A percentile compares a stretch with the other conserved stretches of the same genome.
phyloP scores from a whole-genome alignment of 2,797 vertebrate species.

The Octomys mimax region DNA sequence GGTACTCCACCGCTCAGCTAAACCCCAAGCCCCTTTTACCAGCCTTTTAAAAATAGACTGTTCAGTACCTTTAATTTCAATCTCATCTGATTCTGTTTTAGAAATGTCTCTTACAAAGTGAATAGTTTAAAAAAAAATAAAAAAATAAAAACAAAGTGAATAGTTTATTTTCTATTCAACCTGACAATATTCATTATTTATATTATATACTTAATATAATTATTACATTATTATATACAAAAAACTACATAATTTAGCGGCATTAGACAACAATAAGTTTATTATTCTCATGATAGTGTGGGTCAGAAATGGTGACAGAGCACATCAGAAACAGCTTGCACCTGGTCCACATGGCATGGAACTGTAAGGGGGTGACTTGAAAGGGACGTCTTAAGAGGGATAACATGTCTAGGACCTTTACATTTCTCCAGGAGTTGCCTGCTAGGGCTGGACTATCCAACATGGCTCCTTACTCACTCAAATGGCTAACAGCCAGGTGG shows the following conservation, averaged over 20 bases:
- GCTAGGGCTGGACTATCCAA: not conserved
- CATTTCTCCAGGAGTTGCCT: conserved; percentile 23
- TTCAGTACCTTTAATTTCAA: conserved; percentile 54
- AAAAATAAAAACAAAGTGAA: conserved; percentile 34
- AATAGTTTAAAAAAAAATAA: too few species aligned
- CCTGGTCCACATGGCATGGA: conserved; percentile 7
- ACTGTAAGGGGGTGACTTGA: not conserved
- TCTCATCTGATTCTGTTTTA: conserved; percentile 27
- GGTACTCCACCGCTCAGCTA: too few species aligned
- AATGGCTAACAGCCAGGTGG: not conserved
- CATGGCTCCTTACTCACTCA: conserved; percentile 30
- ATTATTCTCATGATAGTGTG: conserved; percentile 56
- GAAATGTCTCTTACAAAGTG: conserved; percentile 21
- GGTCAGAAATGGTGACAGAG: conserved; percentile 20
- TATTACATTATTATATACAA: not conserved
- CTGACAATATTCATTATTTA: not conserved
- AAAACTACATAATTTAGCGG: conserved; percentile 43
- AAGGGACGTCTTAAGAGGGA: conserved; percentile 5
- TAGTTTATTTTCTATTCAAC: conserved; percentile 57
- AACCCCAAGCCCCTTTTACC: too few species aligned
- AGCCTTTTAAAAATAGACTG: not conserved
- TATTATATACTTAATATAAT: not conserved
- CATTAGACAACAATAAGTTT: conserved; percentile 52
- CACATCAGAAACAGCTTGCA: not conserved
- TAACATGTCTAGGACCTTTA: not conserved